These are phyloP conservation scores for Rhodophaea formosa DNA, from an alignment of 2,888 invertebrate genomes.

Conservation along the genomic window DNA sequence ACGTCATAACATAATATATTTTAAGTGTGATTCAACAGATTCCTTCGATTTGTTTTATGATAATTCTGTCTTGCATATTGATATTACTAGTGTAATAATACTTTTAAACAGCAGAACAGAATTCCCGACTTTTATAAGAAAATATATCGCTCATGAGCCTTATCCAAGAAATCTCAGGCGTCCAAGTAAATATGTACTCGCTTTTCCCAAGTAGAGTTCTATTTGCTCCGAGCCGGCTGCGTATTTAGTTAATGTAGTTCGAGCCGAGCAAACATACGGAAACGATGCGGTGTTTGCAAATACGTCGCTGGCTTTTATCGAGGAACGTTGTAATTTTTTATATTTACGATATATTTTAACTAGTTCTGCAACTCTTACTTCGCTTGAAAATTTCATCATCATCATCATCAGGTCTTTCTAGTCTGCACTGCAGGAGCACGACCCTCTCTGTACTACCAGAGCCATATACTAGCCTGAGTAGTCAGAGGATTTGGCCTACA, in stretches of 20 bases:
- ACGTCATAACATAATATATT: conserved; percentile 8
- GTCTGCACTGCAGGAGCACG: too few relatives aligned
- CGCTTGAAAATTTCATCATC: too few relatives aligned
- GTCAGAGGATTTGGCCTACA: too few relatives aligned
- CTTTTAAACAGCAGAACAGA: too few relatives aligned
- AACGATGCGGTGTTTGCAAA: conserved; percentile 32
- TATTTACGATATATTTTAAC: too few relatives aligned
- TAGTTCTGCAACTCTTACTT: too few relatives aligned
- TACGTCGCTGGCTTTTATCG: conserved; percentile 19
- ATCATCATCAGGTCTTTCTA: too few relatives aligned
- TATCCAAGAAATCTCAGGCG: conserved; percentile 11
- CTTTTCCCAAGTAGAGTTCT: conserved; percentile 18
- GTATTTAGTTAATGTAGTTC: conserved; percentile 41
- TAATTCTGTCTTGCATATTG: neutral
- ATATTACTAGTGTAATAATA: neutral
- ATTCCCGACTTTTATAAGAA: too few relatives aligned
- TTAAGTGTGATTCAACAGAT: neutral
- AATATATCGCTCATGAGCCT: neutral
- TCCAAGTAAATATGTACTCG: conserved; percentile 1
- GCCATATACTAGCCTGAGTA: too few relatives aligned
- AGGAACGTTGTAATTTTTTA: neutral
- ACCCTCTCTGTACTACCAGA: too few relatives aligned
- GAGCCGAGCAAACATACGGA: conserved; percentile 32
- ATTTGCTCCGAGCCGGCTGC: conserved; percentile 34
- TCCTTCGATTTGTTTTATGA: neutral